These are phyloP conservation scores for Drosophila trapezifrons DNA, from an alignment of 1,140 invertebrate genomes.

Conservation along the genomic window DNA sequence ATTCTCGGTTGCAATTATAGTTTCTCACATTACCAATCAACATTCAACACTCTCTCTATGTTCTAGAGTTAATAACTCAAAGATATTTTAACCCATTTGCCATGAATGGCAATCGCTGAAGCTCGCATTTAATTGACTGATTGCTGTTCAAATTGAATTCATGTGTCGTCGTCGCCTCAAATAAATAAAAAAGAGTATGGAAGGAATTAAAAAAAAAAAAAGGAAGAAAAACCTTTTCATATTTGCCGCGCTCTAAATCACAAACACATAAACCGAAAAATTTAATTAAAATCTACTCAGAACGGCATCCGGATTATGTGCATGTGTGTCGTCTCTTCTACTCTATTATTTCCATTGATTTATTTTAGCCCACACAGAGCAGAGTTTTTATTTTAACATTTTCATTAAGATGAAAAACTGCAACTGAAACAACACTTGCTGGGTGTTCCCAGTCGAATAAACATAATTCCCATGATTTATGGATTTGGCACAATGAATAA, in stretches of 20 bases:
- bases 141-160: conserved; percentile 49
- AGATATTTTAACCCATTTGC: conserved; percentile 62
- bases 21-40: conserved; percentile 30
- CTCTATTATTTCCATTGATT: conserved; percentile 44
- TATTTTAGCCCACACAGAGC: conserved; percentile 29
- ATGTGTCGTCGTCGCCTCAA: conserved; percentile 35
- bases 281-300: conserved; percentile 76
- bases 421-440: conserved; percentile 39
- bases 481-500: conserved; percentile 57
- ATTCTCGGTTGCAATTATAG: conserved; percentile 28
- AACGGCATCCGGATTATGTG: conserved; percentile 45
- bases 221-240: conserved; percentile 24
- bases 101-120: conserved; percentile 64
- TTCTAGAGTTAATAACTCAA: conserved; percentile 45
- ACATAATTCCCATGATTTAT: conserved; percentile 71
- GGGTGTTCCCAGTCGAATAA: conserved; percentile 52
- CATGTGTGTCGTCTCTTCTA: conserved; percentile 17
- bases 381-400: conserved; percentile 44
- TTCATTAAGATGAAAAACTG: conserved; percentile 51
- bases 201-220: conserved; percentile 1
- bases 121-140: conserved; percentile 75
- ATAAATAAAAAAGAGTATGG: conserved; percentile 2
- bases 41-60: conserved; percentile 22
- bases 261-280: conserved; percentile 53
- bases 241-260: conserved; percentile 74